Evolutionary conservation across 1,140 invertebrate species (phyloP), one percentile per base, ranked within the genome.

Genomic region (Telenomus remus): DNA sequence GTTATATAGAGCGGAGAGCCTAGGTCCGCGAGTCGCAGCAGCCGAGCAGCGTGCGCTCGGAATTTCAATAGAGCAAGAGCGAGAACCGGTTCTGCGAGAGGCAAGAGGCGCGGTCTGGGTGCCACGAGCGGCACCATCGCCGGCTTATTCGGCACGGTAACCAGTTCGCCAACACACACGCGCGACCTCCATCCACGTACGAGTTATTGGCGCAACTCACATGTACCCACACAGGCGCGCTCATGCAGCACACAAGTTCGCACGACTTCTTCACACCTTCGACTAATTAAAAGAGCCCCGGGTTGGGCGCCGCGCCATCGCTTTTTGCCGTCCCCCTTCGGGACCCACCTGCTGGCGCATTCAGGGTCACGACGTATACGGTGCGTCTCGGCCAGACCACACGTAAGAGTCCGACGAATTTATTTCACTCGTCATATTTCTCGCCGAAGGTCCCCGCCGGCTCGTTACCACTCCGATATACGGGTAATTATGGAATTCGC

Each of bases 261-360:
- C 81, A 80, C 80, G 76, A 80, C 79, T 81, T 79, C 80, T 85
- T 85, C 83, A 80, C 83, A 84, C 83, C 81, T 84, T 75, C 69
- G 79, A 79, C 82, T 84, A 85, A 85, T 85, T 85, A 85, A 85
- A 85, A 84, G 82, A 80, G 76, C 57, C 79, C 72, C 5, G 13
- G 33, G 27, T 37, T 48, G 34, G 59, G 64, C 53, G 69, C 74
- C 73, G 34, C 19, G 9, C 54, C 43, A 39, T 43, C 37, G 39
- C 10, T 57, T 63, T 47, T 51, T 50, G 39, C 61, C 60, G 51
- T 56, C 42, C 44, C 50, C 34, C 8, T 42, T 19, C 14, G 10
- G 34, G 11, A 15, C 33, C n/a, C n/a, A 14, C 16, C 46, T 19
- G 5, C 19, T 11, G 59, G 12, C 27, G 37, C 15, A 33, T 50